These are phyloP conservation scores for Acrossocheilus wenchowensis DNA, from an alignment of 2,797 vertebrate species.

Conservation along the genomic window DNA sequence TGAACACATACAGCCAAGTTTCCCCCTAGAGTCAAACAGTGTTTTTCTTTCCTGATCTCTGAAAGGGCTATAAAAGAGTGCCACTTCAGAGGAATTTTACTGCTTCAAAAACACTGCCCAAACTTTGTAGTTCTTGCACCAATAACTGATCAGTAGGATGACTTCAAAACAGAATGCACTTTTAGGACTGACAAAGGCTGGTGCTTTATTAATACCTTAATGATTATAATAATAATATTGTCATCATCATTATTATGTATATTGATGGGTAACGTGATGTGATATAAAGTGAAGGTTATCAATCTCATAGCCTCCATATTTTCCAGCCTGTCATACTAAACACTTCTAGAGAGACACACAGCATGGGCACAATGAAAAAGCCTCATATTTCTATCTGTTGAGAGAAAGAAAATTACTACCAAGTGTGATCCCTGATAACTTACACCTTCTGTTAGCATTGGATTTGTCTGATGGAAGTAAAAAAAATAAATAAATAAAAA, in stretches of 20 bases:
- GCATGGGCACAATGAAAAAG: conserved; percentile 1
- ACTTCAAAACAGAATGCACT: conserved; percentile 58
- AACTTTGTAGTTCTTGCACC: conserved; percentile 56
- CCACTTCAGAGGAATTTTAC: conserved; percentile 73
- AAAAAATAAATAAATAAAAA: too few species aligned
- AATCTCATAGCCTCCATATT: not conserved
- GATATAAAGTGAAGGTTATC: not conserved
- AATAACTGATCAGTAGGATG: conserved; percentile 70
- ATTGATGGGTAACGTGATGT: not conserved
- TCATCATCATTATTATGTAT: not conserved
- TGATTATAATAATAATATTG: not conserved
- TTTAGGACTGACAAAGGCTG: not conserved
- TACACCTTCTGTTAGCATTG: conserved; percentile 7
- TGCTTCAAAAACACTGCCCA: conserved; percentile 72
- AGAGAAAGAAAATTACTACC: not conserved
- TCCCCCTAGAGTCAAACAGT: conserved; percentile 64
- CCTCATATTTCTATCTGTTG: not conserved
- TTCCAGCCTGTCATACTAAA: conserved; percentile 25
- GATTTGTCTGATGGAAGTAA: conserved; percentile 52
- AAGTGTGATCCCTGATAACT: not conserved
- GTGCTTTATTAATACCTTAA: not conserved
- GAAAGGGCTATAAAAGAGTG: conserved; percentile 53
- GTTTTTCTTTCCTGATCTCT: conserved; percentile 43
- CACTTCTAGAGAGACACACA: conserved; percentile 9
- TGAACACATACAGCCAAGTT: conserved; percentile 82